Conservation (phyloP, 2,888 invertebrate genomes). For the Drosophila algonquin region DNA sequence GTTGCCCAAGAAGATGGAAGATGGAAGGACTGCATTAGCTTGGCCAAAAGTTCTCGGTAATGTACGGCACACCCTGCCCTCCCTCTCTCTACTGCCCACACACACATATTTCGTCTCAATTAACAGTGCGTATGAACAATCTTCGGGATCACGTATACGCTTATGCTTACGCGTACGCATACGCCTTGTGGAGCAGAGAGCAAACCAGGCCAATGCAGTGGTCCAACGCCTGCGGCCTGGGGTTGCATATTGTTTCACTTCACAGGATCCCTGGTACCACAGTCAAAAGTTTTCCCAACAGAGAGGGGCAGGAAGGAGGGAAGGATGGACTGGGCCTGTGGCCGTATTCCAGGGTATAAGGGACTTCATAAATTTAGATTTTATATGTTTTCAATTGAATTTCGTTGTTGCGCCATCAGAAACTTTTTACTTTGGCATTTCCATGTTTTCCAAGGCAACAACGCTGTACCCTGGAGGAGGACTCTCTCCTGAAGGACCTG, state of each 20-base stretch:
- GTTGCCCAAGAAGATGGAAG: constrained; percentile 56
- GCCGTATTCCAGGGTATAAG: background rate
- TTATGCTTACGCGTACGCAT: background rate
- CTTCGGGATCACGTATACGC: background rate
- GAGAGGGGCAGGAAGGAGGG: background rate
- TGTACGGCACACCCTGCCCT: background rate
- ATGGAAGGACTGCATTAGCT: background rate
- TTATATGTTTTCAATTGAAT: constrained; percentile 77
- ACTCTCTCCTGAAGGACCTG: too few relatives aligned
- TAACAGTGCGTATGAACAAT: constrained; percentile 5
- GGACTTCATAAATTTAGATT: constrained; percentile 72
- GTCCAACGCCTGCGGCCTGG: constrained; percentile 37
- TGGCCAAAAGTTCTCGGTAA: background rate
- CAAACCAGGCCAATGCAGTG: constrained; percentile 27
- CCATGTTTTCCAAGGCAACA: constrained; percentile 77
- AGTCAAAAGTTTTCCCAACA: constrained; percentile 50
- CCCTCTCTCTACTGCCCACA: background rate
- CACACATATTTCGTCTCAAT: background rate
- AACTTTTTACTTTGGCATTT: constrained; percentile 77
- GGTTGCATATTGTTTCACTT: constrained; percentile 58
- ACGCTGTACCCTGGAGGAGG: too few relatives aligned
- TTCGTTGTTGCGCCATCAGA: constrained; percentile 55
- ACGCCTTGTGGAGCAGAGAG: background rate
- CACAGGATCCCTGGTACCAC: constrained; percentile 33
- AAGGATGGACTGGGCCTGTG: background rate